Base-by-base conservation (phyloP, 2,113 vertebrate species). In the Prietella phreatophila region DNA sequence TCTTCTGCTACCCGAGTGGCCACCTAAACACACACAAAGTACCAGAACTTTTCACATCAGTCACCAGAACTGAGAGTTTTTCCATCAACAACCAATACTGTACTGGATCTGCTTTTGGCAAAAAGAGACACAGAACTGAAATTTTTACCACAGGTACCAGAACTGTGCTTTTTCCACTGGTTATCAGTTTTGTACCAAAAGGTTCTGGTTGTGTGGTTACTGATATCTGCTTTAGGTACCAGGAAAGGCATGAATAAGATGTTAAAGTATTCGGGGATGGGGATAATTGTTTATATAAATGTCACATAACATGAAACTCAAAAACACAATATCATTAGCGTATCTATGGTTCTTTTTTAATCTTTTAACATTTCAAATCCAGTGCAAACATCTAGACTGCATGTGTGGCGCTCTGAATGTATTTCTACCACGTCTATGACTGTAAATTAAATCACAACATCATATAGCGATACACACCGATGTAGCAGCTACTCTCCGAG, bases 1-100 rank as follows among this genome's bases (percentile, higher is more conserved):
- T 99, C 98, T 85, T 99, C 98, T 75, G 98, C 98, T 65, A 99
- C 96, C 85, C 98, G 95, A 80, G 96, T 95, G 82, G 98, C 97
- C 89, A 99, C 97, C 98, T 99, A 33, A 47, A 75, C 56, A 67
- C 22, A 60, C 27, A 86, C 33, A 56, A 27, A 81, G n/a, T n/a
- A 15, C 36, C 47, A 56, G 14, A 75, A 33, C 0, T 36, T 56
- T 61, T 61, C 15, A 67, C 4, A 60, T 20, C 17, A 58, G 30
- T 17, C 0, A 4, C 20, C 9, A 58, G 19, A 81, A 36, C 36
- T 53, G 25, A 0, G 9, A 47, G 11, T 8, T 79, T 47, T 79
- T 78, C 11, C 22, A n/a, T 14, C 4, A 8, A 1, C 1, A 81
- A 56, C 27, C 14, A 30, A 56, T 9, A 30, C n/a, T 11, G 71